phyloP scores from a whole-genome alignment of 2,797 vertebrate species.

The Serranus cabrilla region DNA sequence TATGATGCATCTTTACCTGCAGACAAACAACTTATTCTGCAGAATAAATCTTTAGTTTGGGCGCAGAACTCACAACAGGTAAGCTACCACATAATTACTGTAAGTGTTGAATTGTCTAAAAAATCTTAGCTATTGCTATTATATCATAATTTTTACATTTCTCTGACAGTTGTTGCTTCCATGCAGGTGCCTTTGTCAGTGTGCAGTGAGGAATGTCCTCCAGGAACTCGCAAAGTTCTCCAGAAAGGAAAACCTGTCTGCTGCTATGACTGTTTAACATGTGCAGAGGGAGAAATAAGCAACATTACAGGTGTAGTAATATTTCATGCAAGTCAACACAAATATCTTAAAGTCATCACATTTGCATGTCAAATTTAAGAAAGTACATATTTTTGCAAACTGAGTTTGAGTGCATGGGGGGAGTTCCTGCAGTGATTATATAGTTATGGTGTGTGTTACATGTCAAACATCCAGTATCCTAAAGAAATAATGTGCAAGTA shows the following conservation, averaged over 20 bases:
- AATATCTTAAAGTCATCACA: neutral
- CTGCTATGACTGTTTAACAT: conserved; percentile 82
- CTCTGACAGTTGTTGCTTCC: too few species aligned
- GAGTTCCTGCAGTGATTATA: too few species aligned
- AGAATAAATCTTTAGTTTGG: conserved; percentile 72
- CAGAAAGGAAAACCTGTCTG: conserved; percentile 80
- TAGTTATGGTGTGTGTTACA: too few species aligned
- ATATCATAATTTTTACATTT: neutral
- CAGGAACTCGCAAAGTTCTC: conserved; percentile 77
- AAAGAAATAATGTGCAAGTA: neutral
- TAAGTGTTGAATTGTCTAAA: neutral
- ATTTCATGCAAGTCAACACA: neutral
- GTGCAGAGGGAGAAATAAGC: conserved; percentile 81
- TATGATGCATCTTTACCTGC: conserved; percentile 77
- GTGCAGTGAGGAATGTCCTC: conserved; percentile 76
- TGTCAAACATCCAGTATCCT: too few species aligned
- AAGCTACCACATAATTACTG: neutral
- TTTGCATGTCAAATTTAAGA: neutral
- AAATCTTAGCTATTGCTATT: too few species aligned
- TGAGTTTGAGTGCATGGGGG: neutral
- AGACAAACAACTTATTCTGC: conserved; percentile 63
- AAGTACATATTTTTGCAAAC: neutral
- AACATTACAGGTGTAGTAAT: conserved; percentile 74
- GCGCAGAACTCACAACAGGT: conserved; percentile 68
- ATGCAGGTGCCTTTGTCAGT: conserved; percentile 77